Percentiles rank a stretch among this genome's conserved stretches.
phyloP scores from a whole-genome alignment of 2,888 invertebrate species.

The Stenichneumon culpator region DNA sequence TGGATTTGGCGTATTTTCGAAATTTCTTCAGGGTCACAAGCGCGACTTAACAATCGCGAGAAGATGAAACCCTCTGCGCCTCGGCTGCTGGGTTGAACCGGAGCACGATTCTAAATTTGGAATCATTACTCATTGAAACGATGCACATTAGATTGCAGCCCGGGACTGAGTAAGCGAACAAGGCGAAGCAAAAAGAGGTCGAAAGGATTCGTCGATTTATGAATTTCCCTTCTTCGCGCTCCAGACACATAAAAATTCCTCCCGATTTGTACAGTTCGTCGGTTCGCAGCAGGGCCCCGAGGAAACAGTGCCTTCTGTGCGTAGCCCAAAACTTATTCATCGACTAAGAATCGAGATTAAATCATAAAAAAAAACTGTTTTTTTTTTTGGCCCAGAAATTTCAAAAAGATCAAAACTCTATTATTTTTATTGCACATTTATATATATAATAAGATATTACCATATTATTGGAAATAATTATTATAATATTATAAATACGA shows the following conservation, averaged over 20 bases:
- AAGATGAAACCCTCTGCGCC: conserved; percentile 27
- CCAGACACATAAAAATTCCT: conserved; percentile 55
- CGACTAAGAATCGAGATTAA: no score
- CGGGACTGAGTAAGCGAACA: conserved; percentile 43
- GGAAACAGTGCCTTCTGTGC: background rate
- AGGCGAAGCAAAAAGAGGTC: conserved; percentile 28
- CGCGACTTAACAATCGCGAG: conserved; percentile 40
- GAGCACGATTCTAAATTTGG: conserved; percentile 69
- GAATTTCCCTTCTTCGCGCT: conserved; percentile 54
- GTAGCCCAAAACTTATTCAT: background rate
- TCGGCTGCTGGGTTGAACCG: conserved; percentile 28
- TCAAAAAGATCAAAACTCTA: no score
- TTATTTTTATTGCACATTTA: no score
- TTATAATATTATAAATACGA: no score
- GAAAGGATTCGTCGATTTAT: conserved; percentile 56
- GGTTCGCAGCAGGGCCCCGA: background rate
- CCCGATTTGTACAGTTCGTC: conserved; percentile 13
- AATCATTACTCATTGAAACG: conserved; percentile 66
- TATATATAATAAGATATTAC: no score
- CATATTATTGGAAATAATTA: no score
- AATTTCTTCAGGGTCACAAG: conserved; percentile 7
- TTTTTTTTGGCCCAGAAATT: background rate
- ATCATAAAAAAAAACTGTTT: background rate
- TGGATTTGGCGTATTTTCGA: background rate
- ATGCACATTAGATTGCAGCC: conserved; percentile 61